Evolutionary conservation across 1,140 invertebrate genomes (phyloP), one percentile per base, ranked within the genome.

Genomic region (Drosophila subpulchrella): DNA sequence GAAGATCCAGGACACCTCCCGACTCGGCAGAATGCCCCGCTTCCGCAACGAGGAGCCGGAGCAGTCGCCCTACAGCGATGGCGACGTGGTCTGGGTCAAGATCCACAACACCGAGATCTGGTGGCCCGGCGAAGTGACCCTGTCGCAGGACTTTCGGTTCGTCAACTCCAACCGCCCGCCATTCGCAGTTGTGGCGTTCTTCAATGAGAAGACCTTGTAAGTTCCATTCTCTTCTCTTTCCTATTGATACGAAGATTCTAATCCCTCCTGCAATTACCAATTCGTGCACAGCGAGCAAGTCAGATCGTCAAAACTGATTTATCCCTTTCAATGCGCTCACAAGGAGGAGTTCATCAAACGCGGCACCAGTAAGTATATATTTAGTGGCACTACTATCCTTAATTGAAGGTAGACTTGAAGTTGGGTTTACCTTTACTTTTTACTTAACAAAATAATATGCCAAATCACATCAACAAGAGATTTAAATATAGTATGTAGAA

Each of bases 41-140:
- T 53, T 70, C 34, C 79, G 84, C 13, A 88, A 89, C 51, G 63
- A 89, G 6, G 72, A 67, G 32, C 5, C 41, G 4, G 46, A 36
- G 6, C 20, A 59, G 56, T 30, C 63, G 3, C 46, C 36, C 0
- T 97, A 96, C 92, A 93, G 94, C 67, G 95, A 95, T 73, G 96
- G 95, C 46, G 96, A 97, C 74, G 93, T 97, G 55, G 96, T 97
- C 55, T 97, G 96, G 96, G 96, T 97, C 3, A 97, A 97, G 91
- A 91, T 97, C 27, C 84, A 83, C 44, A 94, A 95, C 11, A 68
- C 81, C 10, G 93, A 94, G 11, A 95, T 94, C 78, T 96, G 96
- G 95, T 97, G 96, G 96, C 96, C 96, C 38, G 96, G 96, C 7
- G 95, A 96, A 91, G 96, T 97, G 44, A 94, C 95, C 39, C 94